Evolutionary conservation across 2,797 vertebrate genomes (phyloP).

Genomic region (Sebastes hopkinsi): DNA sequence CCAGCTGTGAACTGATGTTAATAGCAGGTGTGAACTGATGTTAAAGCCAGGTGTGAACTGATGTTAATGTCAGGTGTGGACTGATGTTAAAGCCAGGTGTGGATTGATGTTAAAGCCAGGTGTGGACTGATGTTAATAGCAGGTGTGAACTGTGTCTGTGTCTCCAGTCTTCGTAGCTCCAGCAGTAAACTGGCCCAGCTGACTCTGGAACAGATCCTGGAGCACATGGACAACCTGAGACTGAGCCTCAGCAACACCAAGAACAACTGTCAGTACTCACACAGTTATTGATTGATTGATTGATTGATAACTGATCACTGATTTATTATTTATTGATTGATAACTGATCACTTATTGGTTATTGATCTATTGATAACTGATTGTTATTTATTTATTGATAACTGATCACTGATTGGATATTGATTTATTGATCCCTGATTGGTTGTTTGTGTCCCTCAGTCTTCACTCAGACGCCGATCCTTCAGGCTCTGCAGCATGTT

Average conservation of each 20-base stretch:
- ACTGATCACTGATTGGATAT: neutral
- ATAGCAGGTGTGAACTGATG: no score
- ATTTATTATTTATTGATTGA: neutral
- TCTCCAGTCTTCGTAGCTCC: conserved; percentile 89
- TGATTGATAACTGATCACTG: no score
- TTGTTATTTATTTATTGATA: neutral
- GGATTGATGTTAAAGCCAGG: no score
- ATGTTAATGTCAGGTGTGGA: no score
- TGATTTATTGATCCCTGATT: no score
- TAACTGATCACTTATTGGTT: no score
- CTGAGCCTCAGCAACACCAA: conserved; percentile 95
- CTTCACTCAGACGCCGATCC: conserved; percentile 84
- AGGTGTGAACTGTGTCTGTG: neutral
- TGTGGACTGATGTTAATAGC: no score
- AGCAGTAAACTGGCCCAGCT: conserved; percentile 97
- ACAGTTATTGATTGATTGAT: neutral
- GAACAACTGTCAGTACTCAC: conserved; percentile 84
- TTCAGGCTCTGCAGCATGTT: conserved; percentile 91
- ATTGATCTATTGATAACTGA: neutral
- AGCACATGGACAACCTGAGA: conserved; percentile 93
- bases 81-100: no score
- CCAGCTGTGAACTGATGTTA: no score
- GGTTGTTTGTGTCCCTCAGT: conserved; percentile 58
- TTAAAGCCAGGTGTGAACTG: no score
- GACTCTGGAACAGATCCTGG: conserved; percentile 95